Percentiles rank a stretch among this genome's conserved stretches.
phyloP scores from a whole-genome alignment of 2,113 vertebrate species.

The Pituophis catenifer region DNA sequence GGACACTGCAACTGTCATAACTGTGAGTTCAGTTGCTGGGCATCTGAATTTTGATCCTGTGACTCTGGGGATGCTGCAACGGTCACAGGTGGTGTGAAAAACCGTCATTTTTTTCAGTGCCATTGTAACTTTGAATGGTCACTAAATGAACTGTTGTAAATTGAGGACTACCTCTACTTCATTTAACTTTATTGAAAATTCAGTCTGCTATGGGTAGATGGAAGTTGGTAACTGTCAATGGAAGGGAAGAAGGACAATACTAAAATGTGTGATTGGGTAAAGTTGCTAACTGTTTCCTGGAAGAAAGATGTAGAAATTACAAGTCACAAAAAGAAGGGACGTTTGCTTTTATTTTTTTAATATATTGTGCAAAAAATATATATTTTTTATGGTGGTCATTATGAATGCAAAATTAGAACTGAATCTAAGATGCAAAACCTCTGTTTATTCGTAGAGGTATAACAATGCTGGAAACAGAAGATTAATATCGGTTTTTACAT shows the following conservation, averaged over 20 bases:
- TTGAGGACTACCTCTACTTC: neutral
- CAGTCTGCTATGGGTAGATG: neutral
- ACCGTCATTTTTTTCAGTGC: too few species aligned
- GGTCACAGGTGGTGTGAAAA: too few species aligned
- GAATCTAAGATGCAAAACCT: neutral
- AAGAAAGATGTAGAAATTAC: neutral
- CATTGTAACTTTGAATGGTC: too few species aligned
- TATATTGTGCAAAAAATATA: neutral
- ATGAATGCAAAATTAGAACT: neutral
- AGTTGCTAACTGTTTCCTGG: neutral
- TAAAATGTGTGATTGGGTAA: neutral
- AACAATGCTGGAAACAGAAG: neutral
- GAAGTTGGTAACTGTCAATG: neutral
- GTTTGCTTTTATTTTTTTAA: neutral
- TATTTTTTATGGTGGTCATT: neutral
- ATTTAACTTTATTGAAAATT: neutral
- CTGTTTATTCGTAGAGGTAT: neutral
- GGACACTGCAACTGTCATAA: too few species aligned
- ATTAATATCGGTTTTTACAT: neutral
- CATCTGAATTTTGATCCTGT: too few species aligned
- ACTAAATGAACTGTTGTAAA: too few species aligned
- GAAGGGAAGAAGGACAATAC: slow-evolving; percentile 1
- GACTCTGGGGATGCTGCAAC: too few species aligned
- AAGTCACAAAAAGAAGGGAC: neutral
- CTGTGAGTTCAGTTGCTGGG: too few species aligned